These are phyloP conservation scores for Galaxias olidus DNA, from an alignment of 2,797 vertebrate species.

Conservation along the genomic window DNA sequence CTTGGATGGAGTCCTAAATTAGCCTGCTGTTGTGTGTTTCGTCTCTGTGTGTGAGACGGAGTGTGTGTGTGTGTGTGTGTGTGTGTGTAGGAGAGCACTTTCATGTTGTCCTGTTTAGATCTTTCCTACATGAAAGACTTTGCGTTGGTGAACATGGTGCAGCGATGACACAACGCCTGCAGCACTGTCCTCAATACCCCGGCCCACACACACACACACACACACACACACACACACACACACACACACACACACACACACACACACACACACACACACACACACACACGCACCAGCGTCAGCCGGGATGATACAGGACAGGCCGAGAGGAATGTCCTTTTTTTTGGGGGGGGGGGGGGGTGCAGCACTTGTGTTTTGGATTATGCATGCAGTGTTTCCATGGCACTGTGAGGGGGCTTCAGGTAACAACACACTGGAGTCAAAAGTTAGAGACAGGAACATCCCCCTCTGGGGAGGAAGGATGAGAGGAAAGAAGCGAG, in stretches of 20 bases:
- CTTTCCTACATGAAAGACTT: conserved; percentile 47
- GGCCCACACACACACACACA: conserved; percentile 42
- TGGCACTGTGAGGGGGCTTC: too few relatives aligned
- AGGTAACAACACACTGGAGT: too few relatives aligned
- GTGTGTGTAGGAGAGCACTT: conserved; percentile 31
- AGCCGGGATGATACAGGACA: conserved; percentile 45
- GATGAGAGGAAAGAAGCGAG: too few relatives aligned
- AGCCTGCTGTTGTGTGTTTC: conserved; percentile 6
- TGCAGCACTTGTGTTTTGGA: too few relatives aligned
- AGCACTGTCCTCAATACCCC: conserved; percentile 65
- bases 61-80: conserved; percentile 11
- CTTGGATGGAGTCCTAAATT: too few relatives aligned
- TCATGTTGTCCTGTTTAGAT: conserved; percentile 57
- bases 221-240: conserved; percentile 21
- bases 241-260: conserved; percentile 19
- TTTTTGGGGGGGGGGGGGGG: too few relatives aligned
- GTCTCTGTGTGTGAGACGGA: neutral
- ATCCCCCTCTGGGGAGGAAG: too few relatives aligned
- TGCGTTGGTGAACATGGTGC: conserved; percentile 56
- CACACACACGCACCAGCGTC: conserved; percentile 19
- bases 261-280: conserved; percentile 34
- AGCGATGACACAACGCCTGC: conserved; percentile 34
- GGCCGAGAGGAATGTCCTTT: too few relatives aligned
- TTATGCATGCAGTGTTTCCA: too few relatives aligned
- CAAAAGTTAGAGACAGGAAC: too few relatives aligned